phyloP scores from a whole-genome alignment of 2,113 vertebrate genomes.

The Ornithorhynchus anatinus region DNA sequence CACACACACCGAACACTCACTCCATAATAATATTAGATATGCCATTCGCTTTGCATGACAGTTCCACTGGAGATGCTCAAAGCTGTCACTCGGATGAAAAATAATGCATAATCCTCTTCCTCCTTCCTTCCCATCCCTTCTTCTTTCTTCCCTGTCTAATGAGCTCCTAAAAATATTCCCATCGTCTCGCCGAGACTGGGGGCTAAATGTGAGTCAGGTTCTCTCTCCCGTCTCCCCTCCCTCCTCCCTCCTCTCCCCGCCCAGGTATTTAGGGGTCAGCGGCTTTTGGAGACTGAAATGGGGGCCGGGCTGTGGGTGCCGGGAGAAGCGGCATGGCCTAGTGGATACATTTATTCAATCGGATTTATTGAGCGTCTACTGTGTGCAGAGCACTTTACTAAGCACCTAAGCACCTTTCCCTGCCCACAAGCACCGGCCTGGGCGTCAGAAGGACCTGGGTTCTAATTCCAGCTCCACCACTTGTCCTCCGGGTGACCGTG shows the following conservation, averaged over 20 bases:
- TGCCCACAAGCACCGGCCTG: too few relatives aligned
- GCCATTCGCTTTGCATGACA: slow-evolving; percentile 64
- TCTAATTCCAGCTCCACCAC: too few relatives aligned
- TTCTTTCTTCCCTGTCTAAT: slow-evolving; percentile 70
- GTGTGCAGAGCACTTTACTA: too few relatives aligned
- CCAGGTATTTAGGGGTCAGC: not conserved
- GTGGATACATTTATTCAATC: too few relatives aligned
- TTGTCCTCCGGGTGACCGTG: too few relatives aligned
- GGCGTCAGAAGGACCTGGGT: too few relatives aligned
- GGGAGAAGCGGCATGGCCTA: too few relatives aligned
- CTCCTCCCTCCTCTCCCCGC: not conserved
- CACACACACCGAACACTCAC: not conserved
- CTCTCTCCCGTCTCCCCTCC: not conserved
- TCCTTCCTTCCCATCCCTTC: slow-evolving; percentile 61
- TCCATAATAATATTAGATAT: slow-evolving; percentile 60
- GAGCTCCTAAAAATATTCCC: slow-evolving; percentile 74
- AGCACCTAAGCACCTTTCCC: too few relatives aligned
- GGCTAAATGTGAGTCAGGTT: slow-evolving; percentile 65
- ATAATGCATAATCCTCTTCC: slow-evolving; percentile 64
- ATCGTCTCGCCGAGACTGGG: slow-evolving; percentile 54
- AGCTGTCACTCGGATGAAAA: slow-evolving; percentile 72
- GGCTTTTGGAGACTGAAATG: too few relatives aligned
- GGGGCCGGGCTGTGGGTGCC: too few relatives aligned
- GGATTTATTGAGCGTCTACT: too few relatives aligned
- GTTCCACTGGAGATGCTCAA: slow-evolving; percentile 59